Conservation (phyloP, 2,888 invertebrate genomes). For the Idaea straminata region DNA sequence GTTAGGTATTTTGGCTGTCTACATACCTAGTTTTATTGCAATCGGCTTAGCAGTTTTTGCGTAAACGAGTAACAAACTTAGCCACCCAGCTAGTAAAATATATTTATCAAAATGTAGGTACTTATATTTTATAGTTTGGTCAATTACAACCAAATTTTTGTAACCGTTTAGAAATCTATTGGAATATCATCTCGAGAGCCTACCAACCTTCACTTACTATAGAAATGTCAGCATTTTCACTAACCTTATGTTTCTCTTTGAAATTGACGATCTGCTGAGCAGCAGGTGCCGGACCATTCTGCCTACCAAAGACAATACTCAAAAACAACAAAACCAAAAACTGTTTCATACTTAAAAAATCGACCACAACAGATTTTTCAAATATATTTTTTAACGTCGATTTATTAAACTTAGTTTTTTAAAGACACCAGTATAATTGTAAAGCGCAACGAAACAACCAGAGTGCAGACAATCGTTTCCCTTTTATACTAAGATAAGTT, state of each 20-base stretch:
- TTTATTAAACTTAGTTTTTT: background rate
- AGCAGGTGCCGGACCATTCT: slow-evolving; percentile 44
- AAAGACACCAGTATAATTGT: background rate
- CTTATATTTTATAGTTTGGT: too few species aligned
- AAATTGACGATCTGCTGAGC: slow-evolving; percentile 51
- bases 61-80: too few species aligned
- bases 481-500: background rate
- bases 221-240: slow-evolving; percentile 27
- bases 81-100: too few species aligned
- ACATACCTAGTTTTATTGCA: too few species aligned
- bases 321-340: slow-evolving; percentile 16
- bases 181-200: too few species aligned
- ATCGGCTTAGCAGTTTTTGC: too few species aligned
- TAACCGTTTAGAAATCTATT: too few species aligned
- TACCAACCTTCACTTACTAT: too few species aligned
- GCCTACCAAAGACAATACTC: slow-evolving; percentile 16
- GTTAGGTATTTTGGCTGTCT: too few species aligned
- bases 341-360: background rate
- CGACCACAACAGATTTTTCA: background rate
- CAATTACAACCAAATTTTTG: too few species aligned
- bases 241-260: slow-evolving; percentile 50
- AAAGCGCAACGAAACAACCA: background rate
- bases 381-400: background rate
- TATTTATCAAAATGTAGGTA: too few species aligned
- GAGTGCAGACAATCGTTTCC: background rate